Evolutionary conservation across 2,113 vertebrate species (phyloP), one percentile per base, ranked within the genome.

Genomic region (Pteruthius melanotis): DNA sequence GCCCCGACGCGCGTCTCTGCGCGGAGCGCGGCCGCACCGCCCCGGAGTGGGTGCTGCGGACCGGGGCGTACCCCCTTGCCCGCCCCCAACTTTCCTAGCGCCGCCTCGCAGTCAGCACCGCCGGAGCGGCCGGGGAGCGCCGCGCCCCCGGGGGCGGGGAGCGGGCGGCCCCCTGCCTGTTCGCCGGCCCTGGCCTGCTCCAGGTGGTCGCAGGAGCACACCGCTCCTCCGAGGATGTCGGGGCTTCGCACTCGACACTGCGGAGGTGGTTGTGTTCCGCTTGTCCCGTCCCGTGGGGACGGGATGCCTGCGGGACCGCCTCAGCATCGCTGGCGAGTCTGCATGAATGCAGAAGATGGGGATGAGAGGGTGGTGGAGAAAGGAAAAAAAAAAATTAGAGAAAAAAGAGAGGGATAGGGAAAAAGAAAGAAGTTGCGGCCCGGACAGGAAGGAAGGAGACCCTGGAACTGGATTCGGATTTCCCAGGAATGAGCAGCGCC

Each of bases 391-490:
- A 53, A n/a, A 39, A 1, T n/a, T 2, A 39, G 37, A 47, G 23
- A 3, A 42, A 33, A 68, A 53, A 35, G 3, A n/a, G 27, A 20
- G 92, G 39, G 3, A 40, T 16, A 59, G n/a, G 44, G 44, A 66
- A 74, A 81, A 54, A 50, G 31, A 10, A 61, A 45, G 70, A 89
- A 96, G 88, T 95, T 95, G 85, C 61, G 37, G 79, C 33, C 85
- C 91, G 89, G 91, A 90, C 85, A 66, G 91, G 94, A 93, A 59
- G 77, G 75, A 93, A 93, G 66, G 93, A 96, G 86, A 85, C 42
- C 75, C 82, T 93, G 96, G 87, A 94, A 85, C 53, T 94, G 89
- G 89, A 93, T 89, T 76, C 76, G 72, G 77, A 87, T 89, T 92
- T 87, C 75, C 56, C 77, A 94, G 83, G 93, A 84, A 75, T 54